These are phyloP conservation scores for Germaria angustata DNA, from an alignment of 2,888 invertebrate genomes.

Conservation along the genomic window DNA sequence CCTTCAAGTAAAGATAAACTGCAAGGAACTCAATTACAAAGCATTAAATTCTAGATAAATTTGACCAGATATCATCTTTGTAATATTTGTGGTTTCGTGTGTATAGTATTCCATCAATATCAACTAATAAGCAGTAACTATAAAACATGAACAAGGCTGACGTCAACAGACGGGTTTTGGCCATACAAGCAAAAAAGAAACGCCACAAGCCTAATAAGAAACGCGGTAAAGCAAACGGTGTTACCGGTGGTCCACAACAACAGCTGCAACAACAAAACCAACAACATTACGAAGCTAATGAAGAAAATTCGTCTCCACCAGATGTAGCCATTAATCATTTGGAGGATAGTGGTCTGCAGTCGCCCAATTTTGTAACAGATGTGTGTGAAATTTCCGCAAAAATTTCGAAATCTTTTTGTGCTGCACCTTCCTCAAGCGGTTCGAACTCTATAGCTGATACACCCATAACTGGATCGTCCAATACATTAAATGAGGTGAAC, in stretches of 20 bases:
- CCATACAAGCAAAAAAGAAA: slow-evolving; percentile 95
- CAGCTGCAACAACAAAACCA: slow-evolving; percentile 65
- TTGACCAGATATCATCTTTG: slow-evolving; percentile 57
- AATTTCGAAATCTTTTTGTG: slow-evolving; percentile 71
- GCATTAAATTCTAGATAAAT: slow-evolving; percentile 34
- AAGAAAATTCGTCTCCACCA: slow-evolving; percentile 71
- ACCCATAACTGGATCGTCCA: slow-evolving; percentile 71
- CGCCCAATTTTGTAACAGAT: slow-evolving; percentile 66
- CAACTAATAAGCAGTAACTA: slow-evolving; percentile 52
- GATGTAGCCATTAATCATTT: slow-evolving; percentile 47
- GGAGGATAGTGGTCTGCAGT: slow-evolving; percentile 57
- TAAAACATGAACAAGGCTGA: slow-evolving; percentile 90
- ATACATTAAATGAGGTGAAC: slow-evolving; percentile 69
- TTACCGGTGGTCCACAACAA: slow-evolving; percentile 66
- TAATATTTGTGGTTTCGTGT: slow-evolving; percentile 41
- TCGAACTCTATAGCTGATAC: slow-evolving; percentile 65
- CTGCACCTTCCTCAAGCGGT: slow-evolving; percentile 72
- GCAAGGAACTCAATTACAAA: slow-evolving; percentile 9
- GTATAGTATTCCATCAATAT: slow-evolving; percentile 33
- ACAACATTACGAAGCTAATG: slow-evolving; percentile 53
- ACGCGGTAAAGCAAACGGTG: slow-evolving; percentile 87
- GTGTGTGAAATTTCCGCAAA: slow-evolving; percentile 64
- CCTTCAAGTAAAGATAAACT: slow-evolving; percentile 29
- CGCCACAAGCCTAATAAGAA: slow-evolving; percentile 93
- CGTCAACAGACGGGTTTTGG: slow-evolving; percentile 94